phyloP scores from a whole-genome alignment of 2,797 vertebrate genomes.

The Sardinella longiceps region DNA sequence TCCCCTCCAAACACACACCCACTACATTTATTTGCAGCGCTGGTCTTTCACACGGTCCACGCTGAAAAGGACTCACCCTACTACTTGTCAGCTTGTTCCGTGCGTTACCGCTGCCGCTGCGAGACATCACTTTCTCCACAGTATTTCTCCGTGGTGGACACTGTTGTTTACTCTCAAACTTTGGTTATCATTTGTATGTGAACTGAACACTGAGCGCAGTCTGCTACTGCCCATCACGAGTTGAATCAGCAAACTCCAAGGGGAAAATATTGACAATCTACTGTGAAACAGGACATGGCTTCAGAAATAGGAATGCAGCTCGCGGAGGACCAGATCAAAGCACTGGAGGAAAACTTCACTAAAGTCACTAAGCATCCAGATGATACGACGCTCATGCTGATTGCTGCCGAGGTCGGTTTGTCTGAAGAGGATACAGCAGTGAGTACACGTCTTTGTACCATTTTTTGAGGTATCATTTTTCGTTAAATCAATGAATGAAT shows the following conservation, averaged over 20 bases:
- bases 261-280: not conserved
- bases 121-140: conserved; percentile 22
- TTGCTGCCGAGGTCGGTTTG: conserved; percentile 88
- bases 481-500: not conserved
- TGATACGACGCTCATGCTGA: conserved; percentile 82
- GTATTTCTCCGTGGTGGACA: conserved; percentile 11
- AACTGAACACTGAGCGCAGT: not conserved
- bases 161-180: conserved; percentile 20
- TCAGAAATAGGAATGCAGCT: conserved; percentile 60
- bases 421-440: conserved; percentile 85
- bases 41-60: conserved; percentile 23
- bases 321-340: conserved; percentile 83
- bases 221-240: not conserved
- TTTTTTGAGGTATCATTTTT: not conserved
- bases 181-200: conserved; percentile 32
- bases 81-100: not conserved
- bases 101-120: not conserved
- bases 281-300: conserved; percentile 55
- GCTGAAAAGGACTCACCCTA: conserved; percentile 12
- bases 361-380: conserved; percentile 85
- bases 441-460: conserved; percentile 55
- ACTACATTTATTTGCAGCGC: conserved; percentile 18
- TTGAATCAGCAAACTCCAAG: not conserved
- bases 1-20: not conserved
- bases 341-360: conserved; percentile 89